phyloP scores from a whole-genome alignment of 2,113 vertebrate species.

The Pongo abelii region DNA sequence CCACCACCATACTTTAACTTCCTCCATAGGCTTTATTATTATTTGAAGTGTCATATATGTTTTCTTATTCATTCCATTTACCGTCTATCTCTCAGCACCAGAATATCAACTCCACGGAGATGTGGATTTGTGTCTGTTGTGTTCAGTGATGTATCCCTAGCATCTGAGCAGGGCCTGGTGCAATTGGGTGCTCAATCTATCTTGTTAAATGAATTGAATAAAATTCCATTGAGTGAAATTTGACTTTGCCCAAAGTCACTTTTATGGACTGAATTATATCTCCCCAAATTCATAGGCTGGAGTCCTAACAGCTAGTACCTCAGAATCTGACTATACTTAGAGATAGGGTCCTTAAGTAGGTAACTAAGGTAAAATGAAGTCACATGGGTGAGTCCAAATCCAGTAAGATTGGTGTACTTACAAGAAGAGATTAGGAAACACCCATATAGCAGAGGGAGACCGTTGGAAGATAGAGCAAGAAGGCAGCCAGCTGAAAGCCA shows the following conservation, averaged over 20 bases:
- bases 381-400: background rate
- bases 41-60: background rate
- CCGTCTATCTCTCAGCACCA: background rate
- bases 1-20: background rate
- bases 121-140: background rate
- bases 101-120: background rate
- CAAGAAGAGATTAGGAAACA: background rate
- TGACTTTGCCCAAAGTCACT: background rate
- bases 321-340: background rate
- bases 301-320: background rate
- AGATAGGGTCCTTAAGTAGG: background rate
- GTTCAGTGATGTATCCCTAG: background rate
- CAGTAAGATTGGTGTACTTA: background rate
- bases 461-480: background rate
- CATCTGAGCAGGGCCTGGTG: background rate
- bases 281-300: background rate
- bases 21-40: background rate
- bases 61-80: background rate
- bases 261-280: background rate
- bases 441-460: background rate
- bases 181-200: background rate
- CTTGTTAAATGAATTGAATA: background rate
- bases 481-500: background rate
- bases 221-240: background rate
- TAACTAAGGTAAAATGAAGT: background rate